Evolutionary conservation across 2,888 invertebrate genomes (phyloP).

Genomic region (Muschampia plurimacula): DNA sequence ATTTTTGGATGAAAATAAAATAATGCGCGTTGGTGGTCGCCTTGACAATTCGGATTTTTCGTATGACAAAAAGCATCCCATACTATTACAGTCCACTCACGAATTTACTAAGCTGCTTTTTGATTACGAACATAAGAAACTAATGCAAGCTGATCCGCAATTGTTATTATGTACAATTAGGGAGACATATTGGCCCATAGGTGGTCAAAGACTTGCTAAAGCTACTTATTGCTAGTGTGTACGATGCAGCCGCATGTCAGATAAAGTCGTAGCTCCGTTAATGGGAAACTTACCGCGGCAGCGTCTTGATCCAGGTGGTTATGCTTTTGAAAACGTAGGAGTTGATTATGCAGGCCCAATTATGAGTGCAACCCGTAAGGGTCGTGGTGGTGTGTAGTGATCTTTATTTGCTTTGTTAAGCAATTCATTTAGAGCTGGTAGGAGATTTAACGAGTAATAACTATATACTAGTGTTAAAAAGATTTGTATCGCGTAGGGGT

Average conservation of each 20-base stretch:
- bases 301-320: constrained; percentile 37
- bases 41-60: constrained; percentile 41
- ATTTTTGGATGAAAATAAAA: constrained; percentile 36
- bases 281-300: constrained; percentile 48
- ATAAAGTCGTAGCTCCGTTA: constrained; percentile 40
- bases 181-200: constrained; percentile 40
- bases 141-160: constrained; percentile 49
- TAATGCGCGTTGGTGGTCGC: constrained; percentile 48
- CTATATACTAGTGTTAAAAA: constrained; percentile 34
- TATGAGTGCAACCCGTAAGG: constrained; percentile 30
- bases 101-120: constrained; percentile 37
- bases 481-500: constrained; percentile 41
- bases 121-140: constrained; percentile 34
- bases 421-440: constrained; percentile 43
- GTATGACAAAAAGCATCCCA: constrained; percentile 47
- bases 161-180: constrained; percentile 39
- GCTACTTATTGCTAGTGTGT: constrained; percentile 43
- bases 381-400: constrained; percentile 44
- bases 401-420: constrained; percentile 44
- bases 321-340: constrained; percentile 39
- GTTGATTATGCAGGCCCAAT: constrained; percentile 48
- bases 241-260: constrained; percentile 45
- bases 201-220: constrained; percentile 44
- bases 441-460: constrained; percentile 41
- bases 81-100: constrained; percentile 51